A percentile compares a stretch with the other conserved stretches of the same genome.
phyloP scores from a whole-genome alignment of 1,140 invertebrate species.

The Listronotus oregonensis region DNA sequence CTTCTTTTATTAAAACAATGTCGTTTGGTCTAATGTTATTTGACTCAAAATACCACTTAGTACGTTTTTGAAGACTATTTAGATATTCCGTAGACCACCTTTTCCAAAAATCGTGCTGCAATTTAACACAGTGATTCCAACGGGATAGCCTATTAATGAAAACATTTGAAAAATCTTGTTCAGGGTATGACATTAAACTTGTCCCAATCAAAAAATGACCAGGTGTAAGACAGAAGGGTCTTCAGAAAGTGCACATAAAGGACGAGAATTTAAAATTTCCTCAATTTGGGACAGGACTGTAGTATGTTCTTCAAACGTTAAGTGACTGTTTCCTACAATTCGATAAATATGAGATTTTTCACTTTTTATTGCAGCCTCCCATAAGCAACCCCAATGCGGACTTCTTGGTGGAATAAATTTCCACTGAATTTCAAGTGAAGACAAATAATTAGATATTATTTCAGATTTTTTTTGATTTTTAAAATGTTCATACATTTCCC shows the following conservation, averaged over 20 bases:
- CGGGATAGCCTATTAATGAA: conserved; percentile 33
- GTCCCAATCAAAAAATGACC: conserved; percentile 55
- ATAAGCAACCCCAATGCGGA: conserved; percentile 47
- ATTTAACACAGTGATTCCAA: conserved; percentile 38
- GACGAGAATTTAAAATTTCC: conserved; percentile 49
- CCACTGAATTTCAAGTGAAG: conserved; percentile 27
- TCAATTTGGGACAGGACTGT: conserved; percentile 43
- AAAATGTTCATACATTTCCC: conserved; percentile 19
- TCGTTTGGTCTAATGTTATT: conserved; percentile 33
- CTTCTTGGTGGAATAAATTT: conserved; percentile 45
- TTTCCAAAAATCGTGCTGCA: conserved; percentile 16
- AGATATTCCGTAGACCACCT: conserved; percentile 44
- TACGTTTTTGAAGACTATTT: conserved; percentile 29
- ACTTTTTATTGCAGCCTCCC: conserved; percentile 45
- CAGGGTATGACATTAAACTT: conserved; percentile 41
- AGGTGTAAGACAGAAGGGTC: conserved; percentile 51
- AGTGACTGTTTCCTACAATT: conserved; percentile 40
- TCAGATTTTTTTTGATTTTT: background rate
- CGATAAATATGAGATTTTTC: conserved; percentile 48
- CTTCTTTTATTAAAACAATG: conserved; percentile 52
- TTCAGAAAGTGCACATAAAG: conserved; percentile 44
- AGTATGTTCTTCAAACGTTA: conserved; percentile 49
- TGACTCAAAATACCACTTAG: conserved; percentile 36
- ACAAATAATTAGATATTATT: background rate
- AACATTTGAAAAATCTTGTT: conserved; percentile 16